Base-by-base conservation (phyloP, 1,140 invertebrate genomes). In the Drusus annulatus region DNA sequence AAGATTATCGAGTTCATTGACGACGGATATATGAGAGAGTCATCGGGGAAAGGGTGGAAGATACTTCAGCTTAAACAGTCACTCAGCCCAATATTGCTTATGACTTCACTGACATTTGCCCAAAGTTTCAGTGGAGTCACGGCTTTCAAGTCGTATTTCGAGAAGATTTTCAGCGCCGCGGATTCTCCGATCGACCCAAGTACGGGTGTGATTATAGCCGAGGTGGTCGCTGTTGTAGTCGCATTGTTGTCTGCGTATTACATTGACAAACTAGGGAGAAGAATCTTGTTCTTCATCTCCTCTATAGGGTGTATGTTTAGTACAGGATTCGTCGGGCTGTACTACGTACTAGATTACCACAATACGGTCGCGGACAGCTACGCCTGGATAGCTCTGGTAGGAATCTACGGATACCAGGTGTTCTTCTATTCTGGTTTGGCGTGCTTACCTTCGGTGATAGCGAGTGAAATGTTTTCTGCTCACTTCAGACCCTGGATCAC, bases 381-480 rank as follows among this genome's bases (percentile, higher is more conserved):
- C 54, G 50, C 36, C 15, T 78, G 76, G 62, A 69, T 78, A 1
- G 76, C 62, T n/a, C 28, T 78, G 36, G 19, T 69, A 7, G 76
- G 76, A n/a, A 65, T 78, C 23, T 78, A 65, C 63, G n/a, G n/a
- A 17, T 25, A 62, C 15, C 58, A 78, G 23, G 51, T 78, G 16
- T 78, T 78, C 19, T 78, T 31, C 25, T 51, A 78, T 62, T 21
- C 28, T 13, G 76, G 76, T 3, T 6, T 78, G 16, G 21, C 60
- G 1, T 68, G 28, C 21, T 21, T 52, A 13, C 28, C 62, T 52
- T 51, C 58, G 2, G 60, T 78, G 1, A 3, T 78, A 54, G 21
- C 62, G 2, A 78, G 76, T 25, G 76, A 78, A 68, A 51, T 78
- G 6, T 78, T 78, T 25, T 62, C 76, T 6, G 60, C 60, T 25